Evolutionary conservation across 2,113 vertebrate species (phyloP).

Genomic region (Leuciscus idus): DNA sequence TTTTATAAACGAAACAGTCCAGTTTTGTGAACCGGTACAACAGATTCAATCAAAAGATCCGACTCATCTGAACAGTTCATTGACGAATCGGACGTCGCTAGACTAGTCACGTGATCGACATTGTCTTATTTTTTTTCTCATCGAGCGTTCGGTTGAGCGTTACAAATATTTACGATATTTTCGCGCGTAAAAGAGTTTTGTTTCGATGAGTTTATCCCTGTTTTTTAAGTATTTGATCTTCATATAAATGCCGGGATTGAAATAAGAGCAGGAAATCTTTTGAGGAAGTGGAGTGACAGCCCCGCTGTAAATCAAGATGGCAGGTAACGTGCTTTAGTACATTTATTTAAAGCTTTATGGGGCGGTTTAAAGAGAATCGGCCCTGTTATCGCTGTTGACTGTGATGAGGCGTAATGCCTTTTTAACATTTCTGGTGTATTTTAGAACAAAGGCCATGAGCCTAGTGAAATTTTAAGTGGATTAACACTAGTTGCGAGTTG

Average conservation of each 20-base stretch:
- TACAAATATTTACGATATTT: background rate
- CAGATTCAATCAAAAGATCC: background rate
- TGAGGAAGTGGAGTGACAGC: conserved; percentile 80
- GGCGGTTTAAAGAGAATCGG: conserved; percentile 12
- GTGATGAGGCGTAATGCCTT: background rate
- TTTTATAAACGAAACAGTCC: background rate
- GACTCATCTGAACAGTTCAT: conserved; percentile 8
- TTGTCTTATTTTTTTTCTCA: conserved; percentile 42
- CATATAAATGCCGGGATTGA: conserved; percentile 34
- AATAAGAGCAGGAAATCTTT: conserved; percentile 65
- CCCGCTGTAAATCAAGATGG: conserved; percentile 80
- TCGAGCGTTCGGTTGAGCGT: conserved; percentile 9
- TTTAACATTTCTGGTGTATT: background rate
- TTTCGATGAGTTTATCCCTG: conserved; percentile 44
- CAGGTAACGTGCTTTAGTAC: conserved; percentile 69
- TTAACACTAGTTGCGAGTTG: conserved; percentile 40
- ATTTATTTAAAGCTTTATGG: conserved; percentile 46
- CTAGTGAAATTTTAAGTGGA: conserved; percentile 23
- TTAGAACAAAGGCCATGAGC: background rate
- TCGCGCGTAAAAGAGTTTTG: conserved; percentile 52
- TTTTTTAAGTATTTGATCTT: conserved; percentile 50
- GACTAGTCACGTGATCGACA: conserved; percentile 45
- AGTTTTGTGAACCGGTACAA: background rate
- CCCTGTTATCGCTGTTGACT: background rate
- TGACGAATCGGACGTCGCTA: conserved; percentile 22